Base-by-base conservation (phyloP, 2,888 invertebrate genomes). In the Acanthosoma haemorrhoidale region DNA sequence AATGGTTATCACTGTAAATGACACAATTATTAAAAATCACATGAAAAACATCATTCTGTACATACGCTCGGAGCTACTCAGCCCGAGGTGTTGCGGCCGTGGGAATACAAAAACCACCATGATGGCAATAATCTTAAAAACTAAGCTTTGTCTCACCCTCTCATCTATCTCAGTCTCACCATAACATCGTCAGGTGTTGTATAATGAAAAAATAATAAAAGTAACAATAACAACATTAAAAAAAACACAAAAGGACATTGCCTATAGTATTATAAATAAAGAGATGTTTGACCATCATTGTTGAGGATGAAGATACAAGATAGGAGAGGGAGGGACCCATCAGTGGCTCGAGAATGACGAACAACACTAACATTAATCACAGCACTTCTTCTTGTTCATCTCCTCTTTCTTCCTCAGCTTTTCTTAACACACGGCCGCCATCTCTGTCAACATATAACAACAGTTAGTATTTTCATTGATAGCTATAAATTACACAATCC, bases 21-120 rank as follows among this genome's bases (percentile, higher is more conserved):
- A 67, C 57, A 64, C 43, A 67, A 36, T 43, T 67, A 57, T 51
- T 67, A 67, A 67, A 67, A 67, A 67, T 67, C 67, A 67, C 67
- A 67, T 57, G 43, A 67, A 67, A 67, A 66, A 67, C 29, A 38
- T 67, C 67, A 51, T 51, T 57, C 67, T 67, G 67, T 67, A 67
- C 67, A 67, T 25, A 38, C 36, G 51, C 67, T 38, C 31, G 25
- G 32, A 67, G 67, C 43, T 67, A 34, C 51, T 15, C 41, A 66
- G 66, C 43, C 16, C 18, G 18, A 32, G 51, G 60, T 51, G 43
- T 67, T 31, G 67, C 67, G 51, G 43, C 67, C 67, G 57, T 41
- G 57, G 43, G 51, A 36, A 36, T 61, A 36, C 34, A 59, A 36
- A 32, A 36, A 61, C 61, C 61, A 61, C 61, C 61, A 61, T 21